phyloP scores from a whole-genome alignment of 2,888 invertebrate genomes.

The Meandrusa payeni region DNA sequence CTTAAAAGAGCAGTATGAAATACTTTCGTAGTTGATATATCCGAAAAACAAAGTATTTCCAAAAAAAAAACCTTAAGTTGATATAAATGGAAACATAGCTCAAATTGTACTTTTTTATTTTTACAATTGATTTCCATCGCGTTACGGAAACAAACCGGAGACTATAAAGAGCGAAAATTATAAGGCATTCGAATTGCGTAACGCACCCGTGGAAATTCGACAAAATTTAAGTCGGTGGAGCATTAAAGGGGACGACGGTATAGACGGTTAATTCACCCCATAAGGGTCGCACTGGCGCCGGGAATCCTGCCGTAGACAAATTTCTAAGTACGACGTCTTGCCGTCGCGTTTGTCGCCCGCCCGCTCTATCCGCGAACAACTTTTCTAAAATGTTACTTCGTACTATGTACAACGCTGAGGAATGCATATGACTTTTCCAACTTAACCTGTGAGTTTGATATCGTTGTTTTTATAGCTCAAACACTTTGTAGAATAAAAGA shows the following conservation, averaged over 20 bases:
- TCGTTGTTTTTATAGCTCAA: too few species aligned
- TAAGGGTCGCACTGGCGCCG: conserved; percentile 78
- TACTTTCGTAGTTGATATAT: too few species aligned
- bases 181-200: conserved; percentile 70
- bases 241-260: conserved; percentile 74
- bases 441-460: background rate
- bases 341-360: conserved; percentile 41
- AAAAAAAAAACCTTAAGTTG: too few species aligned
- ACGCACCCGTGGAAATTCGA: conserved; percentile 74
- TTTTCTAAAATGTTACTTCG: conserved; percentile 27
- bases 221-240: conserved; percentile 76
- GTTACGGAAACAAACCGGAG: conserved; percentile 38
- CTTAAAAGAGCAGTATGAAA: too few species aligned
- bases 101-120: too few species aligned
- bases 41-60: too few species aligned
- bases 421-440: conserved; percentile 14
- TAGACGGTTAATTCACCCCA: conserved; percentile 77
- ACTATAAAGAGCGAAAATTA: conserved; percentile 68
- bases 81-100: too few species aligned
- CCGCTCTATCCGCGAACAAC: conserved; percentile 34
- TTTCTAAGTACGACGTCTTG: conserved; percentile 66
- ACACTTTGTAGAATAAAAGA: too few species aligned
- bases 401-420: conserved; percentile 22
- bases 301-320: conserved; percentile 74
- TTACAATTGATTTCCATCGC: conserved; percentile 27